Evolutionary conservation across 2,113 vertebrate genomes (phyloP), one percentile per base, ranked within the genome.

Genomic region (Caretta caretta): DNA sequence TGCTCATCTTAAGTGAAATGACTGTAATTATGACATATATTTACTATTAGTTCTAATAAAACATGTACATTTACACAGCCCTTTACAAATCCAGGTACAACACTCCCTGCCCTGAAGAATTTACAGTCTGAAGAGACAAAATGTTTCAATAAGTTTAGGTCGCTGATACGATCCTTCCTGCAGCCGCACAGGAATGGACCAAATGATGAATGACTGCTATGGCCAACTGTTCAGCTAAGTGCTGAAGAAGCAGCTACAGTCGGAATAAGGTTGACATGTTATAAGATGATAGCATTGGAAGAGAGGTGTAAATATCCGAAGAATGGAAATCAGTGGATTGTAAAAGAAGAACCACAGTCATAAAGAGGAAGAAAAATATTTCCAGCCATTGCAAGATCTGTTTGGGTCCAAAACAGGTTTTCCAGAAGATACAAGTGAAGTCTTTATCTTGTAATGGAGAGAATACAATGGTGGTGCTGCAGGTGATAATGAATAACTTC

Each of bases 121-220:
- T 76, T 27, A 24, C 42, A 13, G 27, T 76, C 42, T 76, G 56
- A 17, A 22, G 42, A 88, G 3, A 79, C 7, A 80, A 90, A 76
- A 3, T 19, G 13, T 25, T 94, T 46, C 1, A 80, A 29, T 19
- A 83, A 56, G 84, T 84, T 38, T 14, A 25, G 69, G 65, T 75
- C 86, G 38, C 0, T 38, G 57, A 84, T 5, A 62, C 0, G 0
- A 0, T 6, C 80, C 56, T 91, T 87, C 80, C 7, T 57, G 56
- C 25, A 57, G 56, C 56, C 2, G 5, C 56, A 57, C 4, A 27
- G 20, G 56, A 57, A 57, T 57, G 25, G 25, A 57, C 56, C 24
- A 57, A 27, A 57, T 57, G 56, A 24, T 3, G 10, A 57, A 57
- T 57, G 56, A 57, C 27, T 27, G 25, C 10, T 57, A 56, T 5